Evolutionary conservation across 2,797 vertebrate genomes (phyloP), one percentile per base, ranked within the genome.

Genomic region (Myoxocephalus aenaeus): DNA sequence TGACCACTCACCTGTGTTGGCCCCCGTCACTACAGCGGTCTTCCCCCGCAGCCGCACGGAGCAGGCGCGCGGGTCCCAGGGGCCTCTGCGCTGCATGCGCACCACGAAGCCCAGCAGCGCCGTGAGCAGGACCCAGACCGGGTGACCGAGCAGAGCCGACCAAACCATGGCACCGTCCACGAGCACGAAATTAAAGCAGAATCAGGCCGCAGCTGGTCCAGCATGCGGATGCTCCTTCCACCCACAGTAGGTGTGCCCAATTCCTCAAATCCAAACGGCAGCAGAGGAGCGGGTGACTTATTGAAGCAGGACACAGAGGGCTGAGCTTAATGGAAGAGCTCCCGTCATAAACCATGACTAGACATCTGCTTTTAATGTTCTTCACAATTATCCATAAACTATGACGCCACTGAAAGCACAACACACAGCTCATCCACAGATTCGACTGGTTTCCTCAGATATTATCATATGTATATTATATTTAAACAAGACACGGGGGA

Each of bases 21-120:
- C 96, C 63, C 97, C 97, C 0, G 97, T 97, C 58, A 98, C 96
- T 3, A 98, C 92, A 0, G 95, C 94, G 0, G 96, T 97, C 84
- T 96, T 97, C 32, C 96, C 96, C 0, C 70, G 86, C 63, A 97
- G 95, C 4, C 86, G 86, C 0, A 92, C 80, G 0, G 72, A 46
- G 86, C 96, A 97, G 1, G 77, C 1, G 1, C 32, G 51, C 0
- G 96, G 96, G 2, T 92, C 61, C 97, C 97, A 97, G 1, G 2
- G 0, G 0, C 54, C 64, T 22, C 83, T 92, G 36, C 89, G 85
- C 13, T 62, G 80, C 0, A 78, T 7, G 38, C 96, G 92, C 75
- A 95, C 83, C 0, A 95, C 85, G 6, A 94, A 11, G 0, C 65
- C 92, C 83, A 96, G 80, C 15, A 94, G 29, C 51, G 86, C 48